A percentile compares a stretch with the other conserved stretches of the same genome.
Evolutionary conservation across 2,888 invertebrate species (phyloP).

Genomic region (Loripinus fragilis): DNA sequence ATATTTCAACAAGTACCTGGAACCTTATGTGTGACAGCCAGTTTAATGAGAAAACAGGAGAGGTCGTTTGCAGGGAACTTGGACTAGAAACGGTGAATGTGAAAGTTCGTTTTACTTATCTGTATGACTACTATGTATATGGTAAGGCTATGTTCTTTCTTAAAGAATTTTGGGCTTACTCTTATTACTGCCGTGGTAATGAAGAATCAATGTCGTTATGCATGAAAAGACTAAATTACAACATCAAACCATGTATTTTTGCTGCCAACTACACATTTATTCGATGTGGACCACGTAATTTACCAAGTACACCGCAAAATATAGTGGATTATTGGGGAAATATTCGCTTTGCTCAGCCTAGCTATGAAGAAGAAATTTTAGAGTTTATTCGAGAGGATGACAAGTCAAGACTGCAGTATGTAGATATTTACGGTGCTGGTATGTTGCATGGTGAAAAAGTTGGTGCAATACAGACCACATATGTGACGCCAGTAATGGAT

Average conservation of each 20-base stretch:
- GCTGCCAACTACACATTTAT: conserved; percentile 94
- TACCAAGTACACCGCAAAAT: conserved; percentile 54
- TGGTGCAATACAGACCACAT: conserved; percentile 93
- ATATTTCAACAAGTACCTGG: conserved; percentile 97
- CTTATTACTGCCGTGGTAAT: conserved; percentile 82
- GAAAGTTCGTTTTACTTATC: conserved; percentile 89
- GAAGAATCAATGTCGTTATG: conserved; percentile 84
- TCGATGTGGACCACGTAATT: conserved; percentile 89
- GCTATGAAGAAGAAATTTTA: conserved; percentile 91
- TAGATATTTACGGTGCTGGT: conserved; percentile 96
- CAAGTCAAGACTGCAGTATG: conserved; percentile 90
- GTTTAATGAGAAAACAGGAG: conserved; percentile 98
- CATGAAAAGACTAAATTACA: conserved; percentile 93
- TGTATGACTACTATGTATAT: conserved; percentile 81
- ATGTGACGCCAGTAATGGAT: conserved; percentile 93
- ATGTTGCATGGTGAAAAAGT: conserved; percentile 97
- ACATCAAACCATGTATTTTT: conserved; percentile 88
- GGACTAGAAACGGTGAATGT: conserved; percentile 95
- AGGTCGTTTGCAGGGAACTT: conserved; percentile 97
- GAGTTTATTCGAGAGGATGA: conserved; percentile 83
- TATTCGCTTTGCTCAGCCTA: conserved; percentile 94
- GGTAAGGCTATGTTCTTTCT: conserved; percentile 80
- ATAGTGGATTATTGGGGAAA: conserved; percentile 92
- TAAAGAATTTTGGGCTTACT: conserved; percentile 82
- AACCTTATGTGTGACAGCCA: conserved; percentile 97